phyloP scores from a whole-genome alignment of 2,888 invertebrate species.

The Caenorhabditis uteleia region DNA sequence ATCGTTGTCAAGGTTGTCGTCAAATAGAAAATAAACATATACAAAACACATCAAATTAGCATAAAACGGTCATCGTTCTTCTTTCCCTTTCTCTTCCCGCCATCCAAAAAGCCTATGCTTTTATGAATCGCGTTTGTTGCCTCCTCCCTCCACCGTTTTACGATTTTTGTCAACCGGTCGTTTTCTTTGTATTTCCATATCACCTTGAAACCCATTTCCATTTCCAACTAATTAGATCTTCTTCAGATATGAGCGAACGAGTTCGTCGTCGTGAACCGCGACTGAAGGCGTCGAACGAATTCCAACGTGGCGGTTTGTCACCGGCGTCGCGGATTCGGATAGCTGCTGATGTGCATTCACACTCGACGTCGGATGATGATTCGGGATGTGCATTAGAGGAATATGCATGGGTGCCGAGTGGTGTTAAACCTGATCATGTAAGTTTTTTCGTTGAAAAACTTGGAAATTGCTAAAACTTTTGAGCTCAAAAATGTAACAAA shows the following conservation, averaged over 20 bases:
- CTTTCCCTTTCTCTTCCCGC: too few relatives aligned
- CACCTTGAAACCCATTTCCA: neutral
- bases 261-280: constrained; percentile 19
- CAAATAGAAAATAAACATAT: too few relatives aligned
- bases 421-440: constrained; percentile 93
- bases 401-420: constrained; percentile 97
- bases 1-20: too few relatives aligned
- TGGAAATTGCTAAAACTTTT: too few relatives aligned
- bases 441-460: too few relatives aligned
- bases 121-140: too few relatives aligned
- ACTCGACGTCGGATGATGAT: constrained; percentile 80
- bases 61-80: too few relatives aligned
- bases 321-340: constrained; percentile 59
- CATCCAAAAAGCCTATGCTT: too few relatives aligned
- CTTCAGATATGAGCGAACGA: constrained; percentile 37
- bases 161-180: too few relatives aligned
- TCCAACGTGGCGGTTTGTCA: constrained; percentile 48
- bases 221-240: neutral
- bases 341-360: constrained; percentile 61
- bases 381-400: constrained; percentile 96
- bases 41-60: too few relatives aligned
- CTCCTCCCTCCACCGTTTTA: too few relatives aligned
- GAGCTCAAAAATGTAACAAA: too few relatives aligned
- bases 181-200: neutral
- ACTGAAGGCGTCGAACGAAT: constrained; percentile 14